Base-by-base conservation (phyloP, 2,888 invertebrate genomes). In the Helicoverpa assulta region DNA sequence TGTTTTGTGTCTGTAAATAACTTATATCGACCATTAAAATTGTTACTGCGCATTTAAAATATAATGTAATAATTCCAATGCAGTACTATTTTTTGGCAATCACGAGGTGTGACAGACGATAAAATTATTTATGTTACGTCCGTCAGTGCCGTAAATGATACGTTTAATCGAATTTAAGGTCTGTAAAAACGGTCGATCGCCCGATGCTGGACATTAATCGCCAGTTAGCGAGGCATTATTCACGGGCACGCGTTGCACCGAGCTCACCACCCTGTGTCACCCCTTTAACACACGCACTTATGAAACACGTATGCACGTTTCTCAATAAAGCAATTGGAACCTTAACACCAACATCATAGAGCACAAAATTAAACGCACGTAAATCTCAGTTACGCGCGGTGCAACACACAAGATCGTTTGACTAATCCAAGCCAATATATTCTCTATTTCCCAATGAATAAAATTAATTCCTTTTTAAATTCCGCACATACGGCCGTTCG, bases 361-460 rank as follows among this genome's bases (percentile, higher is more conserved):
- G 74, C 58, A 18, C 19, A 81, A 63, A 79, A 77, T 87, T 1
- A 3, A 51, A 37, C 65, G 54, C 10, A 14, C 0, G 1, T 1
- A 8, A 12, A 3, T 37, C 8, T 58, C 18, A 69, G 72, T 80
- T 88, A 85, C 26, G 67, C 79, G 59, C 82, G 80, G 68, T 60
- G 63, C 60, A 65, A 61, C 82, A 52, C 62, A 66, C 68, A 70
- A 82, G 88, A 92, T 89, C 91, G 91, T 93, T 92, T 87, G 91
- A 93, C 93, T 93, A 94, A 95, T 94, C 93, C 95, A 94, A 90
- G 92, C 91, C 93, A 94, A 95, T 95, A 93, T 93, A 93, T 94
- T 89, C 93, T 91, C 92, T 95, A 94, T 94, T 93, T 91, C 91
- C 88, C 91, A 89, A 93, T 92, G 91, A 91, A 94, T 94, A 94